Evolutionary conservation across 2,113 vertebrate species (phyloP).

Genomic region (Ginglymostoma cirratum): DNA sequence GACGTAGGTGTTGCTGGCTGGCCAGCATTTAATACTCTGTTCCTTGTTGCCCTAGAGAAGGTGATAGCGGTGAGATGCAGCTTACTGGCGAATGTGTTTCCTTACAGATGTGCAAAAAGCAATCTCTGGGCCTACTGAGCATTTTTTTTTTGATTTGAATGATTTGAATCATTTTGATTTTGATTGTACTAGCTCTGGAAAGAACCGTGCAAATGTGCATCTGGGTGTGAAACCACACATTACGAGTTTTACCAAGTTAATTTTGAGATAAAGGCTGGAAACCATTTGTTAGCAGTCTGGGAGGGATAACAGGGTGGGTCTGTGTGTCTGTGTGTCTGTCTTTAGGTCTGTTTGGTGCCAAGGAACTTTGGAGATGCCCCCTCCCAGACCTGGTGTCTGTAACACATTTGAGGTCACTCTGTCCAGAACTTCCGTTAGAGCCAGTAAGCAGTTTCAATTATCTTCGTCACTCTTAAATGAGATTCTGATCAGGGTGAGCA

Average conservation of each 20-base stretch:
- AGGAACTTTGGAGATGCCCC: neutral
- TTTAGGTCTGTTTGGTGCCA: neutral
- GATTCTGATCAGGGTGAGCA: neutral
- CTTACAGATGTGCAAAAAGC: neutral
- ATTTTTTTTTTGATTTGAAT: neutral
- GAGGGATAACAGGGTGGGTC: no score
- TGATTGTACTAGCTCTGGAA: neutral
- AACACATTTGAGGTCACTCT: neutral
- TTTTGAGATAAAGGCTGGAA: neutral
- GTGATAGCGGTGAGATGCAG: neutral
- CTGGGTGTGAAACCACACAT: neutral
- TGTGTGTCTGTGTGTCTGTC: neutral
- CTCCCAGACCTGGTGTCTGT: neutral
- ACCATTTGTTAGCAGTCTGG: neutral
- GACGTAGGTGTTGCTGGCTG: no score
- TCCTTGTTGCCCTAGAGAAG: no score
- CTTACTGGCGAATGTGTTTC: no score
- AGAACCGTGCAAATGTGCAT: neutral
- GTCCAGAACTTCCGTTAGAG: no score
- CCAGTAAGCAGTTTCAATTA: neutral
- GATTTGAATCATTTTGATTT: neutral
- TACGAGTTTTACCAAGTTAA: neutral
- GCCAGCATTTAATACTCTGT: no score
- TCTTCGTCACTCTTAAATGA: neutral
- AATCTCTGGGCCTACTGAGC: neutral